Conservation (phyloP, 1,140 invertebrate species). For the Drosophila albomicans region DNA sequence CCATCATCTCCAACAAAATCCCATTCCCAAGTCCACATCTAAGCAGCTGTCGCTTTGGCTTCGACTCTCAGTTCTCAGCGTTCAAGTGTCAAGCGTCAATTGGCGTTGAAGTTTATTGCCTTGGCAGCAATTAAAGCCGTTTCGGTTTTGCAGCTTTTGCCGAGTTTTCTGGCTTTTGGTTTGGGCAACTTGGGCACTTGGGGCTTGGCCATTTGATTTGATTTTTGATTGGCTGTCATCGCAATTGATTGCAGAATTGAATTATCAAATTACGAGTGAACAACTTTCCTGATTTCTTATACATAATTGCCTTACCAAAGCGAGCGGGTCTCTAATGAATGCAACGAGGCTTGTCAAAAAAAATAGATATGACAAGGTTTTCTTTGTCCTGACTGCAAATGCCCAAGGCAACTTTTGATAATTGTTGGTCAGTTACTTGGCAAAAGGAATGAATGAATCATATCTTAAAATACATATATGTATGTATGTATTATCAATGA, state of each 20-base stretch:
- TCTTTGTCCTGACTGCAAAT: not conserved
- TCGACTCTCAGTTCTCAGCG: slow-evolving; percentile 31
- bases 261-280: slow-evolving; percentile 71
- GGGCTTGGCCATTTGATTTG: slow-evolving; percentile 56
- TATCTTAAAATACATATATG: no score
- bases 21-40: slow-evolving; percentile 1
- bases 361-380: not conserved
- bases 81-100: slow-evolving; percentile 78
- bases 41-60: slow-evolving; percentile 4
- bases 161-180: slow-evolving; percentile 17
- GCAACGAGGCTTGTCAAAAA: not conserved
- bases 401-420: not conserved
- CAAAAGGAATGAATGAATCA: not conserved
- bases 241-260: slow-evolving; percentile 71
- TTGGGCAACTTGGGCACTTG: slow-evolving; percentile 22
- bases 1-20: not conserved
- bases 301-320: slow-evolving; percentile 46
- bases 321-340: slow-evolving; percentile 20
- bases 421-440: not conserved
- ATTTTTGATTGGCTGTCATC: slow-evolving; percentile 79
- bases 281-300: slow-evolving; percentile 27
- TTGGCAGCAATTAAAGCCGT: slow-evolving; percentile 79
- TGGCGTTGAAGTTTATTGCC: slow-evolving; percentile 80
- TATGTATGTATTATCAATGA: no score
- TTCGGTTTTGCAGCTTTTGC: slow-evolving; percentile 22